These are phyloP conservation scores for Microplitis deprimator DNA, from an alignment of 2,888 invertebrate species.

Conservation along the genomic window DNA sequence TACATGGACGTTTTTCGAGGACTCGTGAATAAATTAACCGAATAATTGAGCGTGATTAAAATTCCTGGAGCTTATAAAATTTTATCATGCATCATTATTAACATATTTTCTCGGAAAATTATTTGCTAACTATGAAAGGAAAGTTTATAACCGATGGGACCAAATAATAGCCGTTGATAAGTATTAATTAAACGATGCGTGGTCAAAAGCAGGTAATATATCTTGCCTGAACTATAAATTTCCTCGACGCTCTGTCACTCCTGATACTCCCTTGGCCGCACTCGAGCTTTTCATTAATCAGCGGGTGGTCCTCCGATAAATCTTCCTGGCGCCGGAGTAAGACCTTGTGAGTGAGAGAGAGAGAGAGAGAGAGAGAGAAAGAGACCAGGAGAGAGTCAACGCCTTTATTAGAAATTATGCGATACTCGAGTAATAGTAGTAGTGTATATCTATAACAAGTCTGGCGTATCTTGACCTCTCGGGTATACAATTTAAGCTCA, in stretches of 20 bases:
- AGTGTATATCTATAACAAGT: slow-evolving; percentile 8
- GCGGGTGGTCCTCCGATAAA: slow-evolving; percentile 52
- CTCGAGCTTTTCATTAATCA: slow-evolving; percentile 53
- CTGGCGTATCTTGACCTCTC: slow-evolving; percentile 14
- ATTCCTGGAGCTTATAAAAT: no score
- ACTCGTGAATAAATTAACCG: no score
- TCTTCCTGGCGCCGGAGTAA: slow-evolving; percentile 42
- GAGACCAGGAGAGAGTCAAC: slow-evolving; percentile 31
- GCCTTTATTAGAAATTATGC: slow-evolving; percentile 53
- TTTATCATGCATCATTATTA: no score
- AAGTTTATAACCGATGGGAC: slow-evolving; percentile 2
- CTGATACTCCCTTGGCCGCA: slow-evolving; percentile 45
- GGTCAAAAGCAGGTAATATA: slow-evolving; percentile 27
- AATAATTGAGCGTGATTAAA: no score
- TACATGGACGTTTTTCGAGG: no score
- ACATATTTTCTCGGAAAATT: no score
- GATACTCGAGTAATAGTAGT: slow-evolving; percentile 42
- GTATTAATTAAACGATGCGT: slow-evolving; percentile 27
- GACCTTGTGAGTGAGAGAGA: background rate
- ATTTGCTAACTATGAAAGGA: background rate
- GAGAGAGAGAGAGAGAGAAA: background rate
- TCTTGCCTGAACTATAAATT: slow-evolving; percentile 42
- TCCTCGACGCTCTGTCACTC: slow-evolving; percentile 36
- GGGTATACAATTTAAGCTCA: background rate
- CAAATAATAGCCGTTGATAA: background rate